Base-by-base conservation (phyloP, 2,888 invertebrate genomes). In the Prionchulus punctatus region DNA sequence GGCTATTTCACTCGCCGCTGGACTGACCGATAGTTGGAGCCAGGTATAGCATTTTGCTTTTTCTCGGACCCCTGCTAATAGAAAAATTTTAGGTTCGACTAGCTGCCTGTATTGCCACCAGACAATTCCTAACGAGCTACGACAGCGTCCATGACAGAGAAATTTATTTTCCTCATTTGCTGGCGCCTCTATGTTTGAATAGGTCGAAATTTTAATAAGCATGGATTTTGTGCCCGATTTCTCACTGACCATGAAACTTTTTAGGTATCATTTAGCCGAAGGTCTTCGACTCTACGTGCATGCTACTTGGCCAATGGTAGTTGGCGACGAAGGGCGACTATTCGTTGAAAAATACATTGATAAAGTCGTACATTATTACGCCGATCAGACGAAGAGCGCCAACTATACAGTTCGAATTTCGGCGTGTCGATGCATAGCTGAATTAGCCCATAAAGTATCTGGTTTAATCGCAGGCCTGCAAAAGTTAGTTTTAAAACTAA, bases 381-480 rank as follows among this genome's bases (percentile, higher is more conserved):
- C 75, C 27, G 65, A 68, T 30, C 75, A 76, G 27, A 75, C 76
- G 47, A 67, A 70, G 30, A 75, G 77, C 42, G 75, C 77, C 62
- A 78, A 78, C 66, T 77, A 78, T 66, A 77, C 78, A 50, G 78
- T 78, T 18, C 60, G 75, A n/a, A 78, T 78, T 63, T 77, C 78
- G 15, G 77, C 77, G 1, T 78, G 78, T 70, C 74, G 77, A 1
- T 78, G 78, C 62, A 77, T 79, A 57, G 76, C 77, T 42, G 78
- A 79, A 62, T 68, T 78, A 28, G 77, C 75, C 12, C 67, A 72
- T 1, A 78, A 79, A 68, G 71, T 73, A 59, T 31, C 18, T 25
- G 7, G 15, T 47, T 18, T 7, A 12, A 12, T 54, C 12, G 43
- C 12, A 54, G 23, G 7, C 12, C n/a, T 36, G 7, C n/a, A n/a